Evolutionary conservation across 2,113 vertebrate species (phyloP).

Genomic region (Rissa tridactyla): DNA sequence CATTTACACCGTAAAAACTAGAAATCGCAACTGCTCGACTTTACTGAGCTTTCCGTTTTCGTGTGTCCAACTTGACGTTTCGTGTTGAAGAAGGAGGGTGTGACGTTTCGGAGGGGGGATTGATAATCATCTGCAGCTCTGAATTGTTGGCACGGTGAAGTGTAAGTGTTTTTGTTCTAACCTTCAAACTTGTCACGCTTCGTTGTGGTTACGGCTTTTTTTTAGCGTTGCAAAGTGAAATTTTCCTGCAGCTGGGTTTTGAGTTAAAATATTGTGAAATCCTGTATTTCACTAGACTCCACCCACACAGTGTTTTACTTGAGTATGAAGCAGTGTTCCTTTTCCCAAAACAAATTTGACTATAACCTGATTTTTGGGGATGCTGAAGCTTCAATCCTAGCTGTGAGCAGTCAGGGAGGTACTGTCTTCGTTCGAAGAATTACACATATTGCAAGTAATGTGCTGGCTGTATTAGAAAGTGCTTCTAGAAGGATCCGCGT

Average conservation of each 20-base stretch:
- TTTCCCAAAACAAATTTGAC: constrained; percentile 46
- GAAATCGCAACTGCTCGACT: neutral
- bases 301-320: constrained; percentile 65
- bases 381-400: neutral
- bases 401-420: neutral
- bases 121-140: constrained; percentile 31
- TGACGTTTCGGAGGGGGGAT: neutral
- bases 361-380: constrained; percentile 31
- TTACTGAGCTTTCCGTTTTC: neutral
- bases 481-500: neutral
- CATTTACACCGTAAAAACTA: neutral
- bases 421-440: neutral
- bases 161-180: constrained; percentile 54
- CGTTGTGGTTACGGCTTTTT: neutral
- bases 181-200: constrained; percentile 41
- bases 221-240: constrained; percentile 43
- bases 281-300: constrained; percentile 40
- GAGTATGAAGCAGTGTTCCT: constrained; percentile 40
- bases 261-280: constrained; percentile 75
- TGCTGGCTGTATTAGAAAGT: neutral
- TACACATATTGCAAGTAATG: neutral
- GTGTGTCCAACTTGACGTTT: neutral
- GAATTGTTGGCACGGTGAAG: constrained; percentile 13
- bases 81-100: neutral
- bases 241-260: constrained; percentile 67